Base-by-base conservation (phyloP, 53 echinoderm and acorn worm species). In the Patiria pectinifera region DNA sequence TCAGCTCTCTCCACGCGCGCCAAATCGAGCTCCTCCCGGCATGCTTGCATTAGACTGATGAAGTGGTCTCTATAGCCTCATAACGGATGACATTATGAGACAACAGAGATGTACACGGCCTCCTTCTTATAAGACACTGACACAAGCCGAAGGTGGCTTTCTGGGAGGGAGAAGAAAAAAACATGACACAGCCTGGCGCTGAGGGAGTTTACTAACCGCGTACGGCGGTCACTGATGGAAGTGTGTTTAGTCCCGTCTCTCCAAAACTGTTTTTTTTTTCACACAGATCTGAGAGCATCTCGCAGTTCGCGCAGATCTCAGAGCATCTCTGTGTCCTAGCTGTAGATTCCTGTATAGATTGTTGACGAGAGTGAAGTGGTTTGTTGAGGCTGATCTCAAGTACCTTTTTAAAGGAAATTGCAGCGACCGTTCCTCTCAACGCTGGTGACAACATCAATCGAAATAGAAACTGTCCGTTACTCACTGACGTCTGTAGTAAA, bases 11-110 rank as follows among this genome's bases (percentile, higher is more conserved):
- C 59, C 18, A 18, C 24, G 59, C 53, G 77, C 77, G 87, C 76
- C 77, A 87, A 78, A 87, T 87, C 87, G 87, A 87, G 59, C 87
- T 44, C 72, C 49, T 71, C 74, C 86, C 49, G 71, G 86, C 48
- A 86, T 21, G 72, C 48, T 48, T 86, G 86, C 86, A 86, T 86
- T 71, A 86, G 48, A 47, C 48, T 86, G 86, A 86, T 74, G 86
- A 86, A 86, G 86, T 86, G 74, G 86, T 86, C 86, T 74, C 86
- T 69, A 74, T 74, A 71, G 53, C 49, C 62, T 72, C 74, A 48
- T 86, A 75, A 49, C 58, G 22, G 86, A 86, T 86, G 71, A 74
- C 86, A 86, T 86, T 86, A 86, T 21, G 71, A 53, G 53, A 86
- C 71, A 43, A 86, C 86, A 45, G 69, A 45, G 85, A 47, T 70